Conservation (phyloP, 2,797 vertebrate species). For the Parauchenoglanis ngamensis region DNA sequence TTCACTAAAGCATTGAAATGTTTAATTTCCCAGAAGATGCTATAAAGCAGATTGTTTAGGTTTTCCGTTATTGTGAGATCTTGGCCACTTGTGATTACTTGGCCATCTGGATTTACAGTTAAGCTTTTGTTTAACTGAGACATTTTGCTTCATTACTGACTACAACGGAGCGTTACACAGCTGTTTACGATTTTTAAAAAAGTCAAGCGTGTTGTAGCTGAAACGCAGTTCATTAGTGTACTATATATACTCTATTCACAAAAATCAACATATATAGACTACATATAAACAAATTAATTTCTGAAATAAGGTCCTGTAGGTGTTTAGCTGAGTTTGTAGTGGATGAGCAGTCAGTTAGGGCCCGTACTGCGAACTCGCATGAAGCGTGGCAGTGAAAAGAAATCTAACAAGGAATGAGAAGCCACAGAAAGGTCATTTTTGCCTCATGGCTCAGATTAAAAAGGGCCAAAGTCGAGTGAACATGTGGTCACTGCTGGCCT, state of each 20-base stretch:
- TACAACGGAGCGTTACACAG: neutral
- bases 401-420: neutral
- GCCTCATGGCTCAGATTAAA: neutral
- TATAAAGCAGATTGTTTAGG: slow-evolving; percentile 10
- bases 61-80: neutral
- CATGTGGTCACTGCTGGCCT: neutral
- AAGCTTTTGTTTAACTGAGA: neutral
- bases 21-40: neutral
- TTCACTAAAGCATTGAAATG: neutral
- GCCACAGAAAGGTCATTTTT: neutral
- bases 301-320: neutral
- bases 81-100: neutral
- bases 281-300: neutral
- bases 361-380: neutral
- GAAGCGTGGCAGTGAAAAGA: neutral
- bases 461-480: neutral
- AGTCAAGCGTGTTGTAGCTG: neutral
- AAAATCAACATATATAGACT: no score
- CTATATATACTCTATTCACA: neutral
- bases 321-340: neutral
- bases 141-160: slow-evolving; percentile 3
- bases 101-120: slow-evolving; percentile 10
- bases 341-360: neutral
- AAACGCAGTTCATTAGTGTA: neutral
- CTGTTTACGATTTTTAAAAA: neutral